phyloP scores from a whole-genome alignment of 2,888 invertebrate species.

The Nemoura dubitans region DNA sequence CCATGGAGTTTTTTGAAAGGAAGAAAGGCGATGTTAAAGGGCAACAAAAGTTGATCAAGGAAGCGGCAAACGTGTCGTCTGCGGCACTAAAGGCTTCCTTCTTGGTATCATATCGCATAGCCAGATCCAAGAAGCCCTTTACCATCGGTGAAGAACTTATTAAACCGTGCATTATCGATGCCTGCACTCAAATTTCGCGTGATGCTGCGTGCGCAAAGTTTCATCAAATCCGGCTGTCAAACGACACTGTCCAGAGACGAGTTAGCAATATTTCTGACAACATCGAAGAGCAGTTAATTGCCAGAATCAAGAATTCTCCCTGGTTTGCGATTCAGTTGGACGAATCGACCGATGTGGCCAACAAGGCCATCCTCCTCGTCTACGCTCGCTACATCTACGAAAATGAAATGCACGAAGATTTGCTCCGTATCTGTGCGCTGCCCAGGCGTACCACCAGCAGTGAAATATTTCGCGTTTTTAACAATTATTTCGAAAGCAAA shows the following conservation, averaged over 20 bases:
- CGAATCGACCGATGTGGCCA: conserved; percentile 48
- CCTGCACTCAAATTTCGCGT: not conserved
- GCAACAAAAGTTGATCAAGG: conserved; percentile 48
- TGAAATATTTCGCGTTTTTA: conserved; percentile 48
- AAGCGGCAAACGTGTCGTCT: conserved; percentile 47
- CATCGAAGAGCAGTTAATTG: conserved; percentile 44
- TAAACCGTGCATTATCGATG: conserved; percentile 9
- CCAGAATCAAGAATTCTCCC: conserved; percentile 43
- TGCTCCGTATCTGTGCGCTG: conserved; percentile 47
- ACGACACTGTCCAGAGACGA: conserved; percentile 44
- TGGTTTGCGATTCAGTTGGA: conserved; percentile 49
- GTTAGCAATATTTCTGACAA: conserved; percentile 43
- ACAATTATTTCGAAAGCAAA: conserved; percentile 10
- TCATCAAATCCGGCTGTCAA: conserved; percentile 31
- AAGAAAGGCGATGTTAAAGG: conserved; percentile 53
- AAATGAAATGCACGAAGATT: conserved; percentile 45
- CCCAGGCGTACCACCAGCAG: conserved; percentile 46
- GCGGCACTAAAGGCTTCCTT: conserved; percentile 43
- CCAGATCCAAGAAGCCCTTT: conserved; percentile 44
- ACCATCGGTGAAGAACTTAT: conserved; percentile 3
- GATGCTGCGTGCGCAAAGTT: conserved; percentile 8
- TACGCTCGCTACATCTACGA: conserved; percentile 45
- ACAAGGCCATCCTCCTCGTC: conserved; percentile 45
- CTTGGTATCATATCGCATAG: conserved; percentile 50
- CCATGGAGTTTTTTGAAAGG: conserved; percentile 49